Conservation (phyloP, 1,140 invertebrate species). For the Aethina tumida region DNA sequence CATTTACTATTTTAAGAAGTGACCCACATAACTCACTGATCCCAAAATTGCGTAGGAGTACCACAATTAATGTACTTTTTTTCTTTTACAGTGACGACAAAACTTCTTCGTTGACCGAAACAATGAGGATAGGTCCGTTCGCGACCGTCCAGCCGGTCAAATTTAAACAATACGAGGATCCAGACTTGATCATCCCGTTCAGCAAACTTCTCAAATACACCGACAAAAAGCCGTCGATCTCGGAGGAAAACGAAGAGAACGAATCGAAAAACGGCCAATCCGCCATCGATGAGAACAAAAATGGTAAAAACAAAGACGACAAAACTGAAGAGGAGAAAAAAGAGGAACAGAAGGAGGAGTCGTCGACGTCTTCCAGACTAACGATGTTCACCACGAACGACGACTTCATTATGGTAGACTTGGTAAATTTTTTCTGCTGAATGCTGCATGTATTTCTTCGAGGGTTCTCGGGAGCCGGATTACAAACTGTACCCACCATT, state of each 20-base stretch:
- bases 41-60: no score
- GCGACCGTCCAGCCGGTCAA: constrained; percentile 51
- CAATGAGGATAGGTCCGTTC: constrained; percentile 61
- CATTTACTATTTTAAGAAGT: no score
- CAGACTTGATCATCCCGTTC: constrained; percentile 54
- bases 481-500: no score
- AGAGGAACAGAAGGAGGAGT: constrained; percentile 40
- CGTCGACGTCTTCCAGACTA: constrained; percentile 40
- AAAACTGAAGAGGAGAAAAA: constrained; percentile 27
- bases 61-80: constrained; percentile 16
- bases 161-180: constrained; percentile 41
- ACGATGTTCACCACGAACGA: constrained; percentile 49
- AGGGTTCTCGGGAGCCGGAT: no score
- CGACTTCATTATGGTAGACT: constrained; percentile 68
- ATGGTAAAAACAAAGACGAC: constrained; percentile 9
- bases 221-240: constrained; percentile 36
- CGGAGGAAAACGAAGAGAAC: constrained; percentile 27
- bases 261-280: constrained; percentile 16
- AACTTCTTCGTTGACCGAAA: constrained; percentile 49
- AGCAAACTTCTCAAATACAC: constrained; percentile 47
- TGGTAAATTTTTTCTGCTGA: constrained; percentile 56
- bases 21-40: no score
- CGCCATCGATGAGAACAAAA: constrained; percentile 11
- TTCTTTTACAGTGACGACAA: constrained; percentile 42
- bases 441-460: constrained; percentile 15